Evolutionary conservation across 2,888 invertebrate genomes (phyloP).

Genomic region (Dicranocentrus wangi): DNA sequence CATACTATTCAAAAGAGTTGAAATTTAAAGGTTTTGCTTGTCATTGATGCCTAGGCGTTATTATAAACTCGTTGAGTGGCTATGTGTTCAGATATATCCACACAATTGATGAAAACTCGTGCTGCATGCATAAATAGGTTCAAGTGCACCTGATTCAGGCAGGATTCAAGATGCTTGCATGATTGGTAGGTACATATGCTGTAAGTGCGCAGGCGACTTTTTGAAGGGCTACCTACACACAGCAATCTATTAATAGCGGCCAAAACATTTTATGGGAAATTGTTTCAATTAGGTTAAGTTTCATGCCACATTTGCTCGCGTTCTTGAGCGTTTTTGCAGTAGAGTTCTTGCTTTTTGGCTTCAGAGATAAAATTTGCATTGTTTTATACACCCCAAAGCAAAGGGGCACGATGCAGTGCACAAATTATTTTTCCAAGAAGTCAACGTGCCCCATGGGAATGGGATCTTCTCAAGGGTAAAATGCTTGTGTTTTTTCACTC

Average conservation of each 20-base stretch:
- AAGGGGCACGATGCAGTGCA: neutral
- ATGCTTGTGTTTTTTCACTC: conserved; percentile 21
- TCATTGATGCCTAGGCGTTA: conserved; percentile 22
- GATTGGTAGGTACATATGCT: neutral
- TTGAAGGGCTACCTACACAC: neutral
- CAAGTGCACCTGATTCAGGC: conserved; percentile 44
- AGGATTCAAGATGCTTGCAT: conserved; percentile 2
- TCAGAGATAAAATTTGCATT: neutral
- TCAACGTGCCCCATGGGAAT: conserved; percentile 60
- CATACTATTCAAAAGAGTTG: conserved; percentile 14
- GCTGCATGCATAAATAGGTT: conserved; percentile 29
- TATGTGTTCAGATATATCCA: neutral
- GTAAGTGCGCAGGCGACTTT: neutral
- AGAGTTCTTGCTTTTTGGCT: conserved; percentile 5
- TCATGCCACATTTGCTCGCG: conserved; percentile 49
- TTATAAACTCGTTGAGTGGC: neutral
- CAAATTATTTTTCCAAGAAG: conserved; percentile 37
- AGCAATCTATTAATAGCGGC: conserved; percentile 11
- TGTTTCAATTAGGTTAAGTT: conserved; percentile 53
- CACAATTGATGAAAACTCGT: neutral
- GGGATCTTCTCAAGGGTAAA: conserved; percentile 61
- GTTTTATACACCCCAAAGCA: neutral
- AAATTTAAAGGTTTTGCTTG: conserved; percentile 38
- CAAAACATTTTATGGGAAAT: conserved; percentile 42
- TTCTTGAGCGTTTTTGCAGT: conserved; percentile 31